phyloP scores from a whole-genome alignment of 2,113 vertebrate species.

The Redunca redunca region DNA sequence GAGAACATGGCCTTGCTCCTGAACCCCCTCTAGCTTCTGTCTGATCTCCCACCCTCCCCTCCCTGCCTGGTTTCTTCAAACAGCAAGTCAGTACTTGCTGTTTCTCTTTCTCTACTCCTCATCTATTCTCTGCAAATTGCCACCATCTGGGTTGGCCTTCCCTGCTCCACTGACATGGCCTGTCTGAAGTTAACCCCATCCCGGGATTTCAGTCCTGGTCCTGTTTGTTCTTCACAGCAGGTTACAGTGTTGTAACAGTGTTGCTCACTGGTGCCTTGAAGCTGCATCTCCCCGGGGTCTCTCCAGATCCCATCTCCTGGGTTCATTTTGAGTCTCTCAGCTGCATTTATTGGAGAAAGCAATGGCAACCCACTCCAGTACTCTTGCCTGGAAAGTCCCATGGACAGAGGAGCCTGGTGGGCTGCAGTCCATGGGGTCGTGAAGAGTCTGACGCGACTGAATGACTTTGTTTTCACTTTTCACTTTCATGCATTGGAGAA shows the following conservation, averaged over 20 bases:
- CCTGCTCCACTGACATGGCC: neutral
- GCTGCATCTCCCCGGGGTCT: neutral
- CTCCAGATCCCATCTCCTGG: neutral
- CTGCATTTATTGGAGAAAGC: neutral
- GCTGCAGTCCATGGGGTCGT: no score
- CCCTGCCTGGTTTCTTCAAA: neutral
- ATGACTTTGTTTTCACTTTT: no score
- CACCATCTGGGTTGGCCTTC: neutral
- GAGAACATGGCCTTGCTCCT: neutral
- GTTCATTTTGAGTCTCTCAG: neutral
- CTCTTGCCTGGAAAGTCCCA: no score
- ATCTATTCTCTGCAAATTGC: neutral
- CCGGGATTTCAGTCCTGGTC: neutral
- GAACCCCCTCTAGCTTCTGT: neutral
- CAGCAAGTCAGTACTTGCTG: neutral
- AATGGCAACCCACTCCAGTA: no score
- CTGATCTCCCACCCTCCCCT: neutral
- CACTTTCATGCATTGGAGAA: no score
- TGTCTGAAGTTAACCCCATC: neutral
- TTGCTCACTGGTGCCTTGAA: neutral
- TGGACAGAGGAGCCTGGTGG: no score
- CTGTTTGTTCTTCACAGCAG: neutral
- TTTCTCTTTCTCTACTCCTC: neutral
- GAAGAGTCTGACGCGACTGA: no score
- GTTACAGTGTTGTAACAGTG: neutral